phyloP scores from a whole-genome alignment of 2,113 vertebrate species.

The Hemiscyllium ocellatum region DNA sequence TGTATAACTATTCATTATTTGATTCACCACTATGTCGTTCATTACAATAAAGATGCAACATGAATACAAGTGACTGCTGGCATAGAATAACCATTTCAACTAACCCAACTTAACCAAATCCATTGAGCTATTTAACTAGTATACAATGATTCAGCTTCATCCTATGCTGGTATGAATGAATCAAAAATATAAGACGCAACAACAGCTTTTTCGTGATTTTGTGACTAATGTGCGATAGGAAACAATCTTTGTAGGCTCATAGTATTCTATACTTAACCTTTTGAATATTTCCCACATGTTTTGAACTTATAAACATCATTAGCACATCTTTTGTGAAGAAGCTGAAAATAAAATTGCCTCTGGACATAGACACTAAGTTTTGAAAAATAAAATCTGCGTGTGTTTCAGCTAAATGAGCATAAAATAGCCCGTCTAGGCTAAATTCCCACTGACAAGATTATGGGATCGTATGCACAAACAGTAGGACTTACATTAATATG shows the following conservation, averaged over 20 bases:
- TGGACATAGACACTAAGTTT: neutral
- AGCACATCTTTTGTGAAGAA: neutral
- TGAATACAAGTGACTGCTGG: neutral
- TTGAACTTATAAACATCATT: neutral
- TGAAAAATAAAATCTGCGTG: neutral
- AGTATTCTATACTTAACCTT: neutral
- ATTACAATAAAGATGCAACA: neutral
- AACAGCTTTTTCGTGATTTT: neutral
- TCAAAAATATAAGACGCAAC: neutral
- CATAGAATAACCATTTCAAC: neutral
- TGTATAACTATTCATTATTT: neutral
- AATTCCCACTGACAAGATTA: conserved; percentile 14
- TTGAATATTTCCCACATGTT: neutral
- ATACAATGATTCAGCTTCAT: neutral
- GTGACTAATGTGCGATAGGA: neutral
- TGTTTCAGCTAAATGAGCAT: neutral
- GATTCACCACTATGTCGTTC: neutral
- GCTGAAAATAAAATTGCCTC: neutral
- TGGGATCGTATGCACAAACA: neutral
- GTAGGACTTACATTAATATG: neutral
- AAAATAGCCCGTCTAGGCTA: neutral
- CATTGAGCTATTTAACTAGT: neutral
- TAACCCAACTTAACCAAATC: neutral
- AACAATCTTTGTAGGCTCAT: neutral
- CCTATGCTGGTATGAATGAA: neutral